phyloP scores from a whole-genome alignment of 1,140 invertebrate genomes.

The Eulimnadia texana region DNA sequence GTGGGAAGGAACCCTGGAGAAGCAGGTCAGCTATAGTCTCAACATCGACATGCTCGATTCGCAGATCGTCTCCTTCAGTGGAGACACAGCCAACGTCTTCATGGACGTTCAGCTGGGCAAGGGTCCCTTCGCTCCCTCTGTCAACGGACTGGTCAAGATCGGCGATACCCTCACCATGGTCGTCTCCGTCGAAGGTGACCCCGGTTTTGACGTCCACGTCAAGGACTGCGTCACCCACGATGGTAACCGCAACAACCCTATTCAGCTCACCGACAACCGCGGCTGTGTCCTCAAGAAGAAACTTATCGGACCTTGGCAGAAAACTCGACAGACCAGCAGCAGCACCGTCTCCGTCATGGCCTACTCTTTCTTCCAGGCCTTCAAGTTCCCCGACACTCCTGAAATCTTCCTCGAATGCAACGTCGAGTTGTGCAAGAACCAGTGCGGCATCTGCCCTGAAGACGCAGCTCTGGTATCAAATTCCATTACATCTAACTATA shows the following conservation, averaged over 20 bases:
- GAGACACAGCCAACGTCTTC: conserved; percentile 61
- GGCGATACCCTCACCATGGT: conserved; percentile 69
- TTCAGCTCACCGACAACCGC: conserved; percentile 54
- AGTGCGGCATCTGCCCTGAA: conserved; percentile 56
- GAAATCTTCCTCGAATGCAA: conserved; percentile 71
- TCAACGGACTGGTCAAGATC: conserved; percentile 63
- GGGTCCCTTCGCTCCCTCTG: conserved; percentile 58
- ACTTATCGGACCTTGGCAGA: conserved; percentile 64
- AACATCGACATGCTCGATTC: conserved; percentile 65
- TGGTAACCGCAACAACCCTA: conserved; percentile 41
- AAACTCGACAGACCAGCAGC: conserved; percentile 54
- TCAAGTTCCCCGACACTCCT: conserved; percentile 78
- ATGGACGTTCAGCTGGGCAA: conserved; percentile 59
- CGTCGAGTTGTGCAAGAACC: conserved; percentile 64
- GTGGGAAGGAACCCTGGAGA: conserved; percentile 64
- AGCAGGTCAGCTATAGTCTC: conserved; percentile 53
- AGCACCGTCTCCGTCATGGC: conserved; percentile 60
- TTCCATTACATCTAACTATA: background rate
- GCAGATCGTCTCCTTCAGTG: conserved; percentile 64
- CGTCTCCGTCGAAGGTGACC: conserved; percentile 60
- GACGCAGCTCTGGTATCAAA: conserved; percentile 14
- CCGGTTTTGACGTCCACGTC: conserved; percentile 56
- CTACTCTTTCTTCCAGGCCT: conserved; percentile 66
- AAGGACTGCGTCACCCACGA: conserved; percentile 62
- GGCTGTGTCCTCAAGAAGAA: conserved; percentile 70